Evolutionary conservation across 2,797 vertebrate genomes (phyloP).

Genomic region (Acanthopagrus latus): DNA sequence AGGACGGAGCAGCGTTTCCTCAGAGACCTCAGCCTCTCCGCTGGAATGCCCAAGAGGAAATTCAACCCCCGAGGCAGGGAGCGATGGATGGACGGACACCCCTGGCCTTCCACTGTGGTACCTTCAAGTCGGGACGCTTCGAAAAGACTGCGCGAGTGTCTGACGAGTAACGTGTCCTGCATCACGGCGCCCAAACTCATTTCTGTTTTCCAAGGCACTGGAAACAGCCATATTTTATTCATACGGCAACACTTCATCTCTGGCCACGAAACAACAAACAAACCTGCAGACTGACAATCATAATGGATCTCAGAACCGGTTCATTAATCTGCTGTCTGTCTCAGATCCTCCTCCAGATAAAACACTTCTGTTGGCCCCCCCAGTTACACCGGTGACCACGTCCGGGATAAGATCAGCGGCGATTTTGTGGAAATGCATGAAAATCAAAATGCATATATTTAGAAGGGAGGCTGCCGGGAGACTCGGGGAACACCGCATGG

Average conservation of each 20-base stretch:
- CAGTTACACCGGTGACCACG: constrained; percentile 10
- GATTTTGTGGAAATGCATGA: constrained; percentile 42
- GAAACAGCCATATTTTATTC: no score
- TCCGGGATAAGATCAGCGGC: constrained; percentile 24
- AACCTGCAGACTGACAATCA: no score
- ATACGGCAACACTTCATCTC: no score
- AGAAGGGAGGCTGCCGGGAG: background rate
- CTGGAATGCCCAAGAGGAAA: constrained; percentile 80
- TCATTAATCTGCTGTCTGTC: background rate
- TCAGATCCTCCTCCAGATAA: constrained; percentile 17
- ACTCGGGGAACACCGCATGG: background rate
- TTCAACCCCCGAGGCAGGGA: constrained; percentile 38
- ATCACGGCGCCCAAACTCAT: no score
- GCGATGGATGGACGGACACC: constrained; percentile 55
- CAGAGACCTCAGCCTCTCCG: constrained; percentile 77
- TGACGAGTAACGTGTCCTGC: background rate
- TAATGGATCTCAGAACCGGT: no score
- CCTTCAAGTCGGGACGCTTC: background rate
- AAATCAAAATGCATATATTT: constrained; percentile 35
- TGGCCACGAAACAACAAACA: background rate
- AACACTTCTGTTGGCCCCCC: constrained; percentile 17
- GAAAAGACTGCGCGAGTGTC: background rate
- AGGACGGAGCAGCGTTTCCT: constrained; percentile 86
- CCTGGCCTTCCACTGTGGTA: constrained; percentile 1
- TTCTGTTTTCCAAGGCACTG: no score